These are phyloP conservation scores for Cochlearius cochlearius DNA, from an alignment of 2,113 vertebrate genomes.

Conservation along the genomic window DNA sequence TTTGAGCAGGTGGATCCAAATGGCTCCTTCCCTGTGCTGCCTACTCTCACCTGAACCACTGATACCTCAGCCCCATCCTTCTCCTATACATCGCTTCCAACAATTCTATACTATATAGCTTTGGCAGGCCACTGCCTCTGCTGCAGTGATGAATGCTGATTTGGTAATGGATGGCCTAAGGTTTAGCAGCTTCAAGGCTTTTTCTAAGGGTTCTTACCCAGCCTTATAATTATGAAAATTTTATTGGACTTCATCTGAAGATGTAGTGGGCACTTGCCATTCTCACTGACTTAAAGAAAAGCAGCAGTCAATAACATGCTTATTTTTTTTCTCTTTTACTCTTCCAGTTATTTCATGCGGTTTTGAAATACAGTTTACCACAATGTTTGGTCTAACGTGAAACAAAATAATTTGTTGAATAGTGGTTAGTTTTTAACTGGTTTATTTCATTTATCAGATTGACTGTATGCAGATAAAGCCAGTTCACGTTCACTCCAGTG, in stretches of 20 bases:
- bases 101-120: background rate
- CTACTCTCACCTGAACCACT: background rate
- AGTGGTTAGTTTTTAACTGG: background rate
- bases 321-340: background rate
- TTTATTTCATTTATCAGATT: background rate
- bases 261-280: background rate
- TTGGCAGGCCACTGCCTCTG: background rate
- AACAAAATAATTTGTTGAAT: background rate
- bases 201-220: background rate
- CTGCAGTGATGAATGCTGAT: background rate
- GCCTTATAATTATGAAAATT: background rate
- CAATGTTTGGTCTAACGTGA: background rate
- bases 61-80: background rate
- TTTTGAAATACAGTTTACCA: background rate
- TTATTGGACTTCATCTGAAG: background rate
- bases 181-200: background rate
- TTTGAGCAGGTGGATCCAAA: background rate
- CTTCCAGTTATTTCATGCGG: background rate
- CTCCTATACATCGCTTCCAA: background rate
- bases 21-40: background rate
- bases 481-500: background rate
- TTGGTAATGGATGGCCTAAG: background rate
- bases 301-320: background rate
- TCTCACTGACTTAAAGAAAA: background rate
- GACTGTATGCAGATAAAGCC: background rate